A percentile compares a stretch with the other conserved stretches of the same genome.
These are phyloP conservation scores for Pandemis cinnamomeana DNA, from an alignment of 2,888 invertebrate species.

Conservation along the genomic window DNA sequence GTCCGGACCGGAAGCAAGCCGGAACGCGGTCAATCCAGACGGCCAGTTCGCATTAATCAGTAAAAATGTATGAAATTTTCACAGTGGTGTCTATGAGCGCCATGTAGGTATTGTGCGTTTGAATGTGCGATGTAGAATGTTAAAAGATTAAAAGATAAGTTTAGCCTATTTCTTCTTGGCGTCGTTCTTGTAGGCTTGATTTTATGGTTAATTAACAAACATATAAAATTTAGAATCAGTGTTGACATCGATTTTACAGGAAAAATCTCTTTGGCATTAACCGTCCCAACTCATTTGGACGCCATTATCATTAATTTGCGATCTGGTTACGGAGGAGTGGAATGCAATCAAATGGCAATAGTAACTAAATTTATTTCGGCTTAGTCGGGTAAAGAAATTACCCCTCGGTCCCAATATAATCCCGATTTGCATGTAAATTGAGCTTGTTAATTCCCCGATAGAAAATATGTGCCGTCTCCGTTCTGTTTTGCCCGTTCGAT, in stretches of 20 bases:
- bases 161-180: too few relatives aligned
- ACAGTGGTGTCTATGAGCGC: background rate
- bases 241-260: background rate
- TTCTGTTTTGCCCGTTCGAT: constrained; percentile 45
- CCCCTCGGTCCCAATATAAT: constrained; percentile 46
- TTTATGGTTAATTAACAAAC: too few relatives aligned
- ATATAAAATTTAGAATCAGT: background rate
- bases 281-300: constrained; percentile 2
- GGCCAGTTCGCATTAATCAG: background rate
- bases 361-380: constrained; percentile 51
- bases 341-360: constrained; percentile 48
- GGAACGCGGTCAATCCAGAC: background rate
- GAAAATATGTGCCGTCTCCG: constrained; percentile 46
- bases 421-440: constrained; percentile 59
- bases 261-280: background rate
- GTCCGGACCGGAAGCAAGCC: background rate
- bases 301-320: constrained; percentile 13
- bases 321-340: constrained; percentile 28
- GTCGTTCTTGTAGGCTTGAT: too few relatives aligned
- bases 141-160: too few relatives aligned
- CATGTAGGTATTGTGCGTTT: background rate
- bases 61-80: background rate
- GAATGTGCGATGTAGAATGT: too few relatives aligned
- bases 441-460: constrained; percentile 52
- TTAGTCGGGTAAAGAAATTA: constrained; percentile 25